Evolutionary conservation across 2,888 invertebrate species (phyloP).

Genomic region (Antheraea yamamai): DNA sequence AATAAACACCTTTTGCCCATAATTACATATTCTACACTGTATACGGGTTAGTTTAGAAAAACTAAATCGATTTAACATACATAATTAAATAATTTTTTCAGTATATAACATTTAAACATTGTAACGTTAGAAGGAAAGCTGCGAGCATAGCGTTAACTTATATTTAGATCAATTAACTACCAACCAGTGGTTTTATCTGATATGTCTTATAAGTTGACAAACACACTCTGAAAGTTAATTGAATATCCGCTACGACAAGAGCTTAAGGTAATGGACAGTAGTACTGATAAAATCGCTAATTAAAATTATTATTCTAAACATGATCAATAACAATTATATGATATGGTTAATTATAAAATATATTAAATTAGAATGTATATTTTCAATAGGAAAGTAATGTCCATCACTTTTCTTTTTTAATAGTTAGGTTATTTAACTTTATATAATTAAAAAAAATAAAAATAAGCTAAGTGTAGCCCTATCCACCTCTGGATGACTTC

Average conservation of each 20-base stretch:
- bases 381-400: neutral
- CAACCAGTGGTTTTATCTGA: neutral
- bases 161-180: neutral
- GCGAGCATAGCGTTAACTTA: neutral
- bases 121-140: neutral
- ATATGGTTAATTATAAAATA: neutral
- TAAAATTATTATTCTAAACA: neutral
- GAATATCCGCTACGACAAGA: neutral
- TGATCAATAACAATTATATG: neutral
- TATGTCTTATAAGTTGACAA: neutral
- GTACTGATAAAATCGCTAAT: neutral
- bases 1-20: neutral
- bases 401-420: neutral
- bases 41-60: too few species aligned
- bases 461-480: too few species aligned
- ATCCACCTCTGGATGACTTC: too few species aligned
- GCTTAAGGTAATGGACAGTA: constrained; percentile 8
- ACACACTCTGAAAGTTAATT: neutral
- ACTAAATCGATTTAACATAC: neutral
- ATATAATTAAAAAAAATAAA: too few species aligned
- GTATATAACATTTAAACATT: neutral
- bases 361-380: neutral
- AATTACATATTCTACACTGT: too few species aligned
- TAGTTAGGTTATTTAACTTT: neutral
- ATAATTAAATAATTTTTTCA: neutral